Evolutionary conservation across 2,113 vertebrate genomes (phyloP), one percentile per base, ranked within the genome.

Genomic region (Polyodon spathula): DNA sequence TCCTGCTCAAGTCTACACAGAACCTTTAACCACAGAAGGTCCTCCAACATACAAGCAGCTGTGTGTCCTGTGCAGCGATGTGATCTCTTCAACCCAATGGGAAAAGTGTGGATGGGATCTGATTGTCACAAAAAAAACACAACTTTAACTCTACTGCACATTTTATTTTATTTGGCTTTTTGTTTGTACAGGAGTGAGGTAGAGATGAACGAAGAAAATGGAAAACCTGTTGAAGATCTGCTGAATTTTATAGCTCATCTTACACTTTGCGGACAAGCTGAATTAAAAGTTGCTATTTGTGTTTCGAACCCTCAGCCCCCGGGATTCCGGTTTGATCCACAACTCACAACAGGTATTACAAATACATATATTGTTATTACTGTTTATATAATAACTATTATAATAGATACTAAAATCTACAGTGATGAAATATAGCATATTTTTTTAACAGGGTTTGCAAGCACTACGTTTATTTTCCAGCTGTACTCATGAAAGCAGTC

Each of bases 251-350:
- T 97, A 54, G 80, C 89, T 6, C 90, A 89, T 52, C 81, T 98
- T 67, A 91, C 89, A 0, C 72, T 89, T 40, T 88, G 91, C 68
- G 95, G 94, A 63, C 88, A 84, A 78, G 78, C 83, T 0, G 93
- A 98, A 68, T 76, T 98, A 67, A 95, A 94, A 75, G 92, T 98
- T 71, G 89, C 84, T 65, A 78, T 92, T 65, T 94, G 89, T 60
- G 71, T 97, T 64, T 81, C 81, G 8, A 90, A 92, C 58, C 94
- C 95, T 0, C 95, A 98, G 60, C 82, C 93, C 50, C 83, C 89
- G 0, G 88, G 83, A 48, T 97, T 98, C 63, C 82, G 81, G 74
- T 90, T 93, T 62, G 81, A 90, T 66, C 78, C 58, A 6, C 66
- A 71, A 0, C 79, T 81, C 46, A 71, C 80, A 72, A 87, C 90